Conservation (phyloP, 2,113 vertebrate genomes). For the Corythornis madagascariensis region DNA sequence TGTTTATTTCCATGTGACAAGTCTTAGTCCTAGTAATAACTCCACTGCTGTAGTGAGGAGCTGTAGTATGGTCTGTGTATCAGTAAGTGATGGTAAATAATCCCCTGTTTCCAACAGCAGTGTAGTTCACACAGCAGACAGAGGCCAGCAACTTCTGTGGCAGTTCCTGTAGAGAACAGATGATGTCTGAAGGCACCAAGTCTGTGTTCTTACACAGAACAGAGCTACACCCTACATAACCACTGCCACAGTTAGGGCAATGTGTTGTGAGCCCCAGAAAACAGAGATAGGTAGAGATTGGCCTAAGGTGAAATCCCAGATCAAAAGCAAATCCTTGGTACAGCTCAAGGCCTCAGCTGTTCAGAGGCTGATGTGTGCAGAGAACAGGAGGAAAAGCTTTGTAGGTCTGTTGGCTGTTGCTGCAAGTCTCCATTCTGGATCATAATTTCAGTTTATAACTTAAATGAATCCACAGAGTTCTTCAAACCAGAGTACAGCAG, state of each 20-base stretch:
- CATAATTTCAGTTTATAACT: background rate
- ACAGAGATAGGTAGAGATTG: fast-evolving
- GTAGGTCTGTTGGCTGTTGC: background rate
- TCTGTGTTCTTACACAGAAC: background rate
- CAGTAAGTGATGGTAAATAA: background rate
- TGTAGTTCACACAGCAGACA: background rate
- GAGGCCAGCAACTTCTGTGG: background rate
- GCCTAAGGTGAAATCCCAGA: background rate
- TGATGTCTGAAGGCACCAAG: background rate
- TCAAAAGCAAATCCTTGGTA: background rate
- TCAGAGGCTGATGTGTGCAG: background rate
- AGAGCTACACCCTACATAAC: background rate
- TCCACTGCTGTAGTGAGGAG: background rate
- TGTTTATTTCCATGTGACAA: background rate
- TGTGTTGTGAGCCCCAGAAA: background rate
- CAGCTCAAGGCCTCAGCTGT: background rate
- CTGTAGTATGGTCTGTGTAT: background rate
- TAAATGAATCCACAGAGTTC: background rate
- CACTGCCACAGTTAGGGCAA: fast-evolving
- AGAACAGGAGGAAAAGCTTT: background rate
- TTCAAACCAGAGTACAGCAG: background rate
- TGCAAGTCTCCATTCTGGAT: background rate
- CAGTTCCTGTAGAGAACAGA: background rate
- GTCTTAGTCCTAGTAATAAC: background rate
- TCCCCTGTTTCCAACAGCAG: background rate